Evolutionary conservation across 2,113 vertebrate species (phyloP).

Genomic region (Zeus faber): DNA sequence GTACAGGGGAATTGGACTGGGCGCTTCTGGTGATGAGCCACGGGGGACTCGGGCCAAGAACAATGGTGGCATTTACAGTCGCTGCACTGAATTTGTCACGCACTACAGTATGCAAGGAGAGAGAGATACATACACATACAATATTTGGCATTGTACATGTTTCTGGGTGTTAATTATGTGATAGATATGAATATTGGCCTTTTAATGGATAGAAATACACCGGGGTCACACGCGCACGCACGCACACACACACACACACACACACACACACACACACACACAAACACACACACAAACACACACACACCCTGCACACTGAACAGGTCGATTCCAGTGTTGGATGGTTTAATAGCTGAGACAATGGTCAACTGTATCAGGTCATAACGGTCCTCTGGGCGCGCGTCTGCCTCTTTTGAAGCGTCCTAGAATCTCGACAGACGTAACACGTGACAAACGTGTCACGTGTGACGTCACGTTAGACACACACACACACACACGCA

Average conservation of each 20-base stretch:
- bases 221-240: not conserved
- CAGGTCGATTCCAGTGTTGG: no score
- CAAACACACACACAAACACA: conserved; percentile 6
- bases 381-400: no score
- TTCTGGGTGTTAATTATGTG: no score
- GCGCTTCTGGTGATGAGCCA: not conserved
- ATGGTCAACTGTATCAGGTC: no score
- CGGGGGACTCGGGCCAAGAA: conserved; percentile 11
- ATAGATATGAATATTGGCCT: not conserved
- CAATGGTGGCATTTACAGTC: conserved; percentile 36
- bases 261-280: conserved; percentile 5
- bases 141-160: not conserved
- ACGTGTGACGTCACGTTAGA: no score
- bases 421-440: no score
- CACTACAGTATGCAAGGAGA: not conserved
- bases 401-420: no score
- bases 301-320: conserved; percentile 7
- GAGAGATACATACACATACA: not conserved
- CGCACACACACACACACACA: not conserved
- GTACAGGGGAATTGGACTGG: conserved; percentile 22
- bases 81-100: conserved; percentile 16
- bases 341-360: no score
- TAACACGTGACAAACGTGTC: no score
- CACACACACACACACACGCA: conserved; percentile 16
- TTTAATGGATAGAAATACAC: not conserved